Evolutionary conservation across 1,140 invertebrate genomes (phyloP).

Genomic region (Magallana angulata): DNA sequence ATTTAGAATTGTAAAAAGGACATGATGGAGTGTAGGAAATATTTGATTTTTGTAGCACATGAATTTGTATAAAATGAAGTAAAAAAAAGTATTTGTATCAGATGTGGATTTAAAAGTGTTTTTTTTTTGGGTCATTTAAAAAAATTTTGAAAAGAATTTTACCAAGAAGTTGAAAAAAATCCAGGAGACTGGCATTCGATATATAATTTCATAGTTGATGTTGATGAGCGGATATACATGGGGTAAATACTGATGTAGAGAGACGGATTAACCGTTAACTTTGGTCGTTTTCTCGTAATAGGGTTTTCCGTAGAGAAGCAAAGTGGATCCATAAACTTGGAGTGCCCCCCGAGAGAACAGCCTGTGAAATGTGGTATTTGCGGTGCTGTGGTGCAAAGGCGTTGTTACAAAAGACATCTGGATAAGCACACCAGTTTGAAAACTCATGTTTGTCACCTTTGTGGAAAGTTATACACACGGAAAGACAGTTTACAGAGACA

Average conservation of each 20-base stretch:
- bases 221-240: too few species aligned
- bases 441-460: not conserved
- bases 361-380: not conserved
- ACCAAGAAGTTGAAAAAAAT: too few species aligned
- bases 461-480: conserved; percentile 3
- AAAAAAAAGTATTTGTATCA: too few species aligned
- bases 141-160: too few species aligned
- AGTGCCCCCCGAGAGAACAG: not conserved
- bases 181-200: too few species aligned
- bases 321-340: not conserved
- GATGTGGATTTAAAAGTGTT: too few species aligned
- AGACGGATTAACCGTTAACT: not conserved
- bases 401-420: conserved; percentile 25
- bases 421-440: not conserved
- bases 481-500: conserved; percentile 27
- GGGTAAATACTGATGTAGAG: not conserved
- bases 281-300: conserved; percentile 27
- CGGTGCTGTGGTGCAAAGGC: not conserved
- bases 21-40: too few species aligned
- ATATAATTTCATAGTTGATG: too few species aligned
- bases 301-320: not conserved
- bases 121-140: too few species aligned
- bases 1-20: too few species aligned
- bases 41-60: too few species aligned
- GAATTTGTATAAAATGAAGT: too few species aligned